A percentile compares a stretch with the other conserved stretches of the same genome.
Conservation (phyloP, 2,797 vertebrate genomes). For the Hydrocynus forskahlii region DNA sequence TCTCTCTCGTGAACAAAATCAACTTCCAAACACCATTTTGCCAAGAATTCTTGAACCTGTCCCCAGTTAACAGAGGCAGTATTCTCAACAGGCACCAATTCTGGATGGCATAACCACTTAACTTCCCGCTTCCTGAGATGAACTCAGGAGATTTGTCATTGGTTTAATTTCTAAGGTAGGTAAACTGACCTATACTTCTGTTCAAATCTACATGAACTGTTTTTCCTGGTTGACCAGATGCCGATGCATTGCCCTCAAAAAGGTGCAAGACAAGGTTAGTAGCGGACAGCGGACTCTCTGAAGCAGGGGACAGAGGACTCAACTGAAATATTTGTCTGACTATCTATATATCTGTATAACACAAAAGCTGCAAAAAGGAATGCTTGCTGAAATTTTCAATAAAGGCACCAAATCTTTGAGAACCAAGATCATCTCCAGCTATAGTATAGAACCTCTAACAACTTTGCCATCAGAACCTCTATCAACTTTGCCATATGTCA, state of each 20-base stretch:
- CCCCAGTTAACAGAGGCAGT: neutral
- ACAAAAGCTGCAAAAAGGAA: neutral
- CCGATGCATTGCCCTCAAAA: neutral
- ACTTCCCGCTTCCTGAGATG: neutral
- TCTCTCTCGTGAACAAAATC: neutral
- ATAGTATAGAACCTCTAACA: neutral
- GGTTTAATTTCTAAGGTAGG: neutral
- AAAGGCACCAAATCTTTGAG: constrained; percentile 5
- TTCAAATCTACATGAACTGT: neutral
- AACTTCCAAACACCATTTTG: neutral
- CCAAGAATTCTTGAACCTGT: neutral
- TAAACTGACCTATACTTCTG: neutral
- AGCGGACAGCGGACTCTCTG: neutral
- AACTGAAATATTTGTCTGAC: neutral
- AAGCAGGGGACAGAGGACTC: neutral
- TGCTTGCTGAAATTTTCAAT: constrained; percentile 5
- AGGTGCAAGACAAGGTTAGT: constrained; percentile 2
- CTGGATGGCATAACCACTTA: neutral
- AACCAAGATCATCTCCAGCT: constrained; percentile 9
- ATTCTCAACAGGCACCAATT: neutral
- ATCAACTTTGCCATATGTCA: neutral
- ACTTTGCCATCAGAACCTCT: neutral
- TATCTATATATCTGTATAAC: neutral
- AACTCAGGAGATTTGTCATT: constrained; percentile 1
- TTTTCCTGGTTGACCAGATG: neutral